A percentile compares a stretch with the other conserved stretches of the same genome.
phyloP scores from a whole-genome alignment of 2,888 invertebrate species.

The Agapostemon virescens region DNA sequence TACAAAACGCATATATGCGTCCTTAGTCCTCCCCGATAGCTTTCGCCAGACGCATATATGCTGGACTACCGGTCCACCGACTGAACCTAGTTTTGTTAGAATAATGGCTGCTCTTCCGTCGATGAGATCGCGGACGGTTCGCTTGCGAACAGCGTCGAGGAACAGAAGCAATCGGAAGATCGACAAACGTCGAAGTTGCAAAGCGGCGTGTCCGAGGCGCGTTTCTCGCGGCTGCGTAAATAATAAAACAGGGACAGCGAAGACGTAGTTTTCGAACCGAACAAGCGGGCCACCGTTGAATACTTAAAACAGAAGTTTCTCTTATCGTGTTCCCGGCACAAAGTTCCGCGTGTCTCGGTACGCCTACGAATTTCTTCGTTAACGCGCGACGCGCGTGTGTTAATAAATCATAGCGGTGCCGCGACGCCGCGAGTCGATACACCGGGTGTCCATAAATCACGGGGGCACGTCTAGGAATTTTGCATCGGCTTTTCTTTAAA shows the following conservation, averaged over 20 bases:
- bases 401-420: not conserved
- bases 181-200: not conserved
- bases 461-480: too few relatives aligned
- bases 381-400: not conserved
- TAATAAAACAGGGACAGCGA: not conserved
- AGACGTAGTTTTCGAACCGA: not conserved
- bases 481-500: too few relatives aligned
- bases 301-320: not conserved
- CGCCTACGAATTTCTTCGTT: constrained; percentile 15
- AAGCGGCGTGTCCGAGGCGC: not conserved
- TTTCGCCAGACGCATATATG: too few relatives aligned
- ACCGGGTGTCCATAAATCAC: not conserved
- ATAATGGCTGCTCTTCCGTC: too few relatives aligned
- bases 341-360: not conserved
- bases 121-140: too few relatives aligned
- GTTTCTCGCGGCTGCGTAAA: not conserved
- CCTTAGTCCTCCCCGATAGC: too few relatives aligned
- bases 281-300: not conserved
- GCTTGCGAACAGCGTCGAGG: too few relatives aligned
- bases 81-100: too few relatives aligned
- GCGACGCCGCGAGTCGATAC: not conserved
- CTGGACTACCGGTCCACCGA: too few relatives aligned
- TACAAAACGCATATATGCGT: too few relatives aligned
- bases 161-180: not conserved
- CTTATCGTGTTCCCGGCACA: not conserved